phyloP scores from a whole-genome alignment of 2,888 invertebrate species.

The Apamea crenata region DNA sequence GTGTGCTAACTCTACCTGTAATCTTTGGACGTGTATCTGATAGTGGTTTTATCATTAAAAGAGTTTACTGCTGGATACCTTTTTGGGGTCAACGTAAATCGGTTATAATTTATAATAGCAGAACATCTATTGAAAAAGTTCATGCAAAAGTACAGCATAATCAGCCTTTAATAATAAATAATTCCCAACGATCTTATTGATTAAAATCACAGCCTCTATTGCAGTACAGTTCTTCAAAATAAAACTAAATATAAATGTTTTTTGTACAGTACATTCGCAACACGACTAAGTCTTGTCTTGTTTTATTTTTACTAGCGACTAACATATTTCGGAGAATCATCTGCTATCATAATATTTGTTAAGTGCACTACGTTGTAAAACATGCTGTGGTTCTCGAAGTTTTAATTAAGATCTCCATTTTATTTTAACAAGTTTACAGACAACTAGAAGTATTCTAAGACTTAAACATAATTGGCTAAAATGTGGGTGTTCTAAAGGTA shows the following conservation, averaged over 20 bases:
- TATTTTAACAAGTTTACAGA: no score
- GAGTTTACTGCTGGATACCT: neutral
- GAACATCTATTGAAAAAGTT: neutral
- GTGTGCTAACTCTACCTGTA: slow-evolving; percentile 5
- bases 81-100: slow-evolving; percentile 8
- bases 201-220: neutral
- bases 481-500: no score
- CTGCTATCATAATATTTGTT: slow-evolving; percentile 31
- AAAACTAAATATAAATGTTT: neutral
- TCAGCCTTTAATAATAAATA: no score
- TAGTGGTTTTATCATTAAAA: slow-evolving; percentile 45
- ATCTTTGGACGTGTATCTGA: slow-evolving; percentile 26
- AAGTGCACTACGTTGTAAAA: slow-evolving; percentile 28
- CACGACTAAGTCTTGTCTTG: slow-evolving; percentile 3
- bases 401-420: neutral
- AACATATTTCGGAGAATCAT: slow-evolving; percentile 29
- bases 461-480: no score
- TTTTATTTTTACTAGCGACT: slow-evolving; percentile 9
- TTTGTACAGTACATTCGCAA: slow-evolving; percentile 6
- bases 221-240: neutral
- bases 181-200: neutral
- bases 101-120: neutral
- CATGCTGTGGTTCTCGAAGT: slow-evolving; percentile 21
- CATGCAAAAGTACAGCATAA: no score
- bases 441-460: no score